A percentile compares a stretch with the other conserved stretches of the same genome.
These are phyloP conservation scores for Novumbra hubbsi DNA, from an alignment of 2,797 vertebrate genomes.

Conservation along the genomic window DNA sequence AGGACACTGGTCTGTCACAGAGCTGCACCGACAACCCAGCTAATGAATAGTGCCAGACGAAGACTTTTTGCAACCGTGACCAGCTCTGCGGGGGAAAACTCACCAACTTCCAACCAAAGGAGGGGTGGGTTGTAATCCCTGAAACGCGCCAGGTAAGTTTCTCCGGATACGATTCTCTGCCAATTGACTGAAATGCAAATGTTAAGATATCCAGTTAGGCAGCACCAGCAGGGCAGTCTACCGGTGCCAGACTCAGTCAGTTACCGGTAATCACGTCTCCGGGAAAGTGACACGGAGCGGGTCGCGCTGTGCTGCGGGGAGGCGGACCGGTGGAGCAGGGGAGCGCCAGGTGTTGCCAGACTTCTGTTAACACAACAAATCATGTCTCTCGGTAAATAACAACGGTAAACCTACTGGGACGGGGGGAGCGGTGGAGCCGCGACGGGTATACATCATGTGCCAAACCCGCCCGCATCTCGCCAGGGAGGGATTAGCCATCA, in stretches of 20 bases:
- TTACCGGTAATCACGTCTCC: neutral
- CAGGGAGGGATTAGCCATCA: slow-evolving; percentile 37
- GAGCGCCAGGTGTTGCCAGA: neutral
- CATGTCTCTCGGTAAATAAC: neutral
- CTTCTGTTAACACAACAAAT: neutral
- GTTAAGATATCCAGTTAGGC: too few relatives aligned
- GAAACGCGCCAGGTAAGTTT: too few relatives aligned
- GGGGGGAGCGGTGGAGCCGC: neutral
- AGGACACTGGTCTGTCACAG: too few relatives aligned
- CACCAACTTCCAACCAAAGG: too few relatives aligned
- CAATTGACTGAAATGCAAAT: too few relatives aligned
- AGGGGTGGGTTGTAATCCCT: too few relatives aligned
- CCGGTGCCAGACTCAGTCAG: neutral
- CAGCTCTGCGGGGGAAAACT: too few relatives aligned
- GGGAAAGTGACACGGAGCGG: neutral
- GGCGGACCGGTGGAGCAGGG: neutral
- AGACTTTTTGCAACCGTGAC: too few relatives aligned
- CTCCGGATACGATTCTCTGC: too few relatives aligned
- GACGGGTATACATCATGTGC: slow-evolving; percentile 12
- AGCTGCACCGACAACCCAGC: too few relatives aligned
- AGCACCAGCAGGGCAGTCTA: neutral
- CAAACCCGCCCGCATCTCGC: slow-evolving; percentile 24
- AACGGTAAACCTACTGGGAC: neutral
- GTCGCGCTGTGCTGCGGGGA: neutral
- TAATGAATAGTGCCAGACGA: too few relatives aligned